A percentile compares a stretch with the other conserved stretches of the same genome.
phyloP scores from a whole-genome alignment of 2,113 vertebrate genomes.

The Propithecus coquereli region DNA sequence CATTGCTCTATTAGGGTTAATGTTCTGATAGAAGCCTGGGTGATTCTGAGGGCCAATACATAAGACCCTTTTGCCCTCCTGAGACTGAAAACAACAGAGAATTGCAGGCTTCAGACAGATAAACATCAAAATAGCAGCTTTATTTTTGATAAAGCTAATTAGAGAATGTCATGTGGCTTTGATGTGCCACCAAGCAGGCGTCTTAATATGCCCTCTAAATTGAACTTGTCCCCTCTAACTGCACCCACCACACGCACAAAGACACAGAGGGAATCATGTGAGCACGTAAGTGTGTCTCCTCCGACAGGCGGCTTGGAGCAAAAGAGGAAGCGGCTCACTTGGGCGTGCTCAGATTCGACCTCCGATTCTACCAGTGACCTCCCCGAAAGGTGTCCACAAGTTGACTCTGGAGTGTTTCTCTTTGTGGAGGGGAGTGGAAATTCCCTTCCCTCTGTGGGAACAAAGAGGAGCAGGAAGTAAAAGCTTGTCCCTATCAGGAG shows the following conservation, averaged over 20 bases:
- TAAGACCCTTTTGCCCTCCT: neutral
- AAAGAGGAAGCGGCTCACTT: neutral
- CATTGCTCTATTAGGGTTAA: neutral
- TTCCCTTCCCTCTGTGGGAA: neutral
- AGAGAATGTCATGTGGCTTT: conserved; percentile 2
- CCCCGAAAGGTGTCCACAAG: rapidly evolving
- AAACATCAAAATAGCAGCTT: conserved; percentile 16
- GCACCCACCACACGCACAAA: too few relatives aligned
- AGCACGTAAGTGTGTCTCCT: neutral
- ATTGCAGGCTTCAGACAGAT: neutral
- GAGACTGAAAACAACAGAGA: neutral
- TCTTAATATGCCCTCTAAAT: neutral
- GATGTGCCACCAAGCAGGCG: neutral
- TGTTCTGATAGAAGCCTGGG: neutral
- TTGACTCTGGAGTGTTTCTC: neutral
- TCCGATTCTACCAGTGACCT: neutral
- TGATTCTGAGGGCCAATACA: neutral
- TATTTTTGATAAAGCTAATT: conserved; percentile 35
- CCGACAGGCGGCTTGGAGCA: neutral
- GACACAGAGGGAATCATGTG: neutral
- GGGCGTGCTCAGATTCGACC: neutral
- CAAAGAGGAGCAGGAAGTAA: neutral
- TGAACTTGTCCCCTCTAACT: neutral
- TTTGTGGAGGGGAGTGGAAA: neutral
- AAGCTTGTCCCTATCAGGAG: neutral